A percentile compares a stretch with the other conserved stretches of the same genome.
phyloP scores from a whole-genome alignment of 2,113 vertebrate species.

The Myotis yumanensis region DNA sequence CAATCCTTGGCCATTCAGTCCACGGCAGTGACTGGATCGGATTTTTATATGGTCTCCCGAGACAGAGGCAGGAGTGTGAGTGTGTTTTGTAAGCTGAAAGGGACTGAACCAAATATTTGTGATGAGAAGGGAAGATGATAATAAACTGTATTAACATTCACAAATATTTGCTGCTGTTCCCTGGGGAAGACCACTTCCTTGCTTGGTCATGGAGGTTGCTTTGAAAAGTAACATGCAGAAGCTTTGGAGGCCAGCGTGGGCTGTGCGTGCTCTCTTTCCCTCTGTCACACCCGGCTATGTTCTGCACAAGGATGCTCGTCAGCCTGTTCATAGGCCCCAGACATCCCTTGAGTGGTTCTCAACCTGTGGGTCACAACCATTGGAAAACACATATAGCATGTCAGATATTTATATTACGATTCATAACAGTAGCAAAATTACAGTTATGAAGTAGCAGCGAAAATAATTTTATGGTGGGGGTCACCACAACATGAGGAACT shows the following conservation, averaged over 20 bases:
- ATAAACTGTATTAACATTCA: not conserved
- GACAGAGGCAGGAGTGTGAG: not conserved
- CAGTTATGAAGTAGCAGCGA: no score
- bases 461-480: no score
- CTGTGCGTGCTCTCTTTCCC: not conserved
- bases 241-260: not conserved
- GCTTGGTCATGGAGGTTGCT: not conserved
- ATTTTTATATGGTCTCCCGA: not conserved
- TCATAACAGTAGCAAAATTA: no score
- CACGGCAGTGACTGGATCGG: not conserved
- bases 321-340: not conserved
- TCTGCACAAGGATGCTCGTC: not conserved
- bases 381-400: no score
- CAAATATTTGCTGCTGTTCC: constrained; percentile 39
- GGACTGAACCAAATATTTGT: not conserved
- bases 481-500: no score
- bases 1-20: not conserved
- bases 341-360: not conserved
- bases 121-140: not conserved
- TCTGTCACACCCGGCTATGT: not conserved
- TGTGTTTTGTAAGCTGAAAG: not conserved
- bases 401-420: no score
- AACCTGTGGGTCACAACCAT: no score
- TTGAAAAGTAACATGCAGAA: not conserved
- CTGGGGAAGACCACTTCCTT: not conserved